Conservation (phyloP, 2,797 vertebrate species). For the Pagetopsis macropterus region DNA sequence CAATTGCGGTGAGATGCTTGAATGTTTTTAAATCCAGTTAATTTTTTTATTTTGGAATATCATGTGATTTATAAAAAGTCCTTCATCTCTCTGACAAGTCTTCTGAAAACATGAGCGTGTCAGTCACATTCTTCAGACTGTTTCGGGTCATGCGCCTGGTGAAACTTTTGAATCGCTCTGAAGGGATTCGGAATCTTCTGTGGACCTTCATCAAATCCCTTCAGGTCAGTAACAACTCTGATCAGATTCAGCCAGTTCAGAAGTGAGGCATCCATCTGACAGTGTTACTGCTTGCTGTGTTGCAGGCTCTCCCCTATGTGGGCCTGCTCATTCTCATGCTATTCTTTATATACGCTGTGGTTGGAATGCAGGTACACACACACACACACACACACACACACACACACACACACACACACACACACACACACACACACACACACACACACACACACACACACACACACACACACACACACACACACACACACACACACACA, state of each 20-base stretch:
- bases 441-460: not conserved
- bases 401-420: conserved; percentile 7
- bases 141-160: conserved; percentile 95
- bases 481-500: too few relatives aligned
- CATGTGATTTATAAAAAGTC: not conserved
- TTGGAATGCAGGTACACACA: conserved; percentile 92
- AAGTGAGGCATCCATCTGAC: not conserved
- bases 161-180: conserved; percentile 92
- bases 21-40: not conserved
- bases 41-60: not conserved
- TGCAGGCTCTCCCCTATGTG: conserved; percentile 86
- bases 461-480: not conserved
- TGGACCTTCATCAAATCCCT: conserved; percentile 98
- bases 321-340: conserved; percentile 78
- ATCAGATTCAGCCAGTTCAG: not conserved
- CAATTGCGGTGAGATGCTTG: conserved; percentile 72
- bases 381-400: conserved; percentile 5
- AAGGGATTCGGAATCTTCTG: conserved; percentile 92
- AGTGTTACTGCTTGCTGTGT: conserved; percentile 27
- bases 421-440: not conserved
- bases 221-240: conserved; percentile 81
- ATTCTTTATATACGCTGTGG: conserved; percentile 96
- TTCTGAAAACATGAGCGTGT: conserved; percentile 89
- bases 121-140: conserved; percentile 94
- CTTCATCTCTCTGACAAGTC: conserved; percentile 68